Evolutionary conservation across 2,888 invertebrate species (phyloP).

Genomic region (Heliconius aoede): DNA sequence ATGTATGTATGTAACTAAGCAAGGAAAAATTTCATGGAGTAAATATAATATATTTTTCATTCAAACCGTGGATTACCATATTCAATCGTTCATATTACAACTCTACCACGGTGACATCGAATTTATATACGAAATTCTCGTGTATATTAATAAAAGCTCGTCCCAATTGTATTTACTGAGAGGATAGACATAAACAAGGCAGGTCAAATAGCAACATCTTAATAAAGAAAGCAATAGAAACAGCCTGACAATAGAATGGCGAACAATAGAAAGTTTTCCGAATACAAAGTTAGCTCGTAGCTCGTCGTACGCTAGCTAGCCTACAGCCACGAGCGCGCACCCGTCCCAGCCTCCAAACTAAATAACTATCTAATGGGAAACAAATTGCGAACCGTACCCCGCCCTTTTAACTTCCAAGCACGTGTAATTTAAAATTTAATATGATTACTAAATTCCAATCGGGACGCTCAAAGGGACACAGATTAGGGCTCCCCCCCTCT

Average conservation of each 20-base stretch:
- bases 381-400: constrained; percentile 66
- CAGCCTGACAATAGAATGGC: constrained; percentile 24
- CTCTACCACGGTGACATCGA: background rate
- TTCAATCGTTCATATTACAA: background rate
- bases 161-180: background rate
- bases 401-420: constrained; percentile 74
- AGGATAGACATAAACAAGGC: constrained; percentile 1
- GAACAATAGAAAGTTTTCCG: constrained; percentile 28
- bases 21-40: too few relatives aligned
- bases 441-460: constrained; percentile 84
- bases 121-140: background rate
- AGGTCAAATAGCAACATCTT: constrained; percentile 22
- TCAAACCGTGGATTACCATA: background rate
- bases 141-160: background rate
- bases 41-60: background rate
- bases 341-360: constrained; percentile 49
- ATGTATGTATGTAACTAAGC: too few relatives aligned
- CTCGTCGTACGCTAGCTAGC: background rate
- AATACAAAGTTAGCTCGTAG: constrained; percentile 17
- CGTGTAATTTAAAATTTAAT: constrained; percentile 83
- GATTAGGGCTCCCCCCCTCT: constrained; percentile 74
- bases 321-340: background rate
- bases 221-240: constrained; percentile 34
- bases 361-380: constrained; percentile 76
- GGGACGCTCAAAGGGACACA: constrained; percentile 79